phyloP scores from a whole-genome alignment of 2,888 invertebrate genomes.

The Candidula unifasciata region DNA sequence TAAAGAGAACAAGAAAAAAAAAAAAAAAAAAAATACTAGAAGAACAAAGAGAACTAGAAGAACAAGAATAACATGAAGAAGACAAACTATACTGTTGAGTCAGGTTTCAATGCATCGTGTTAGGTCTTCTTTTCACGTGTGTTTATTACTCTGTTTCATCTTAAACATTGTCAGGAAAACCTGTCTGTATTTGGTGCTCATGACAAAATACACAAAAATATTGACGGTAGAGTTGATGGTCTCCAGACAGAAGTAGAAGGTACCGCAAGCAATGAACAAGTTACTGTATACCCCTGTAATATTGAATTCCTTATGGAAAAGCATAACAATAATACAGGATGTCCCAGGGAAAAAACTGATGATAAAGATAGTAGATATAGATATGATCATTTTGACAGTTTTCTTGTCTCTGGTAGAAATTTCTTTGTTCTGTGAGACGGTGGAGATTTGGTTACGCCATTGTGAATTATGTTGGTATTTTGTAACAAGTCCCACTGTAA shows the following conservation, averaged over 20 bases:
- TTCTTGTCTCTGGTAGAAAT: neutral
- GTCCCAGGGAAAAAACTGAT: neutral
- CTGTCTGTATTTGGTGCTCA: slow-evolving; percentile 20
- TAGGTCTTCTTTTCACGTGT: no score
- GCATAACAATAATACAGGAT: neutral
- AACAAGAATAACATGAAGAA: no score
- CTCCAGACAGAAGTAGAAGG: neutral
- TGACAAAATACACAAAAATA: slow-evolving; percentile 15
- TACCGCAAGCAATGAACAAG: neutral
- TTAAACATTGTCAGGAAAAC: slow-evolving; percentile 4
- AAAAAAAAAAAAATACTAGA: no score
- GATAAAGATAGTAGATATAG: slow-evolving; percentile 23
- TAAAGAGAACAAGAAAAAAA: no score
- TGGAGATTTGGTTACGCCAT: neutral
- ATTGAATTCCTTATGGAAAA: neutral
- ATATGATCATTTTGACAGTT: slow-evolving; percentile 21
- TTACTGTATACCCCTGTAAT: neutral
- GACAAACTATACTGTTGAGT: no score
- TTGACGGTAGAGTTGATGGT: slow-evolving; percentile 21
- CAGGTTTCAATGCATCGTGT: no score
- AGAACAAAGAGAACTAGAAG: no score
- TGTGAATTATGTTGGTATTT: neutral
- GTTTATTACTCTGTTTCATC: no score
- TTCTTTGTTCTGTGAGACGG: neutral
- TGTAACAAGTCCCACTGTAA: neutral